phyloP scores from a whole-genome alignment of 2,888 invertebrate genomes.

The Caenorhabditis sulstoni region DNA sequence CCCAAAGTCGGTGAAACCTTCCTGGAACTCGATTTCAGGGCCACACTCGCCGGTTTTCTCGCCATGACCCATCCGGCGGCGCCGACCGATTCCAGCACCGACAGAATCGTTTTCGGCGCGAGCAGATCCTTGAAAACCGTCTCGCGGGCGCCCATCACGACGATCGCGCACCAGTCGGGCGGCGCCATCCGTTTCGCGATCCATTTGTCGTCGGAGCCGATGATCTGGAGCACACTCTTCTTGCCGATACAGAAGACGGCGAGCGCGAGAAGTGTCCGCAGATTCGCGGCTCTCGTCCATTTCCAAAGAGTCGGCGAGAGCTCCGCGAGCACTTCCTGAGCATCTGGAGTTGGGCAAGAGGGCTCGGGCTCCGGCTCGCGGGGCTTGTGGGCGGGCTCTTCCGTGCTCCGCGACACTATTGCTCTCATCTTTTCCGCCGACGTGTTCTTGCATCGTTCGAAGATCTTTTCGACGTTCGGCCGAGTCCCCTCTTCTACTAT shows the following conservation, averaged over 20 bases:
- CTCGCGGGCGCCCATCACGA: constrained; percentile 48
- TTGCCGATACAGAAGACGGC: constrained; percentile 38
- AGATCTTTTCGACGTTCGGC: constrained; percentile 47
- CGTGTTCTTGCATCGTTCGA: constrained; percentile 48
- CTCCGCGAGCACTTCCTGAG: too few relatives aligned
- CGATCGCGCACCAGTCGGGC: constrained; percentile 50
- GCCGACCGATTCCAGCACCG: constrained; percentile 44
- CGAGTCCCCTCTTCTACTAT: constrained; percentile 41
- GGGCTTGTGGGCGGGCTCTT: not conserved
- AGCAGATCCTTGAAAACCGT: constrained; percentile 26
- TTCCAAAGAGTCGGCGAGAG: constrained; percentile 9
- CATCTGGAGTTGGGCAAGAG: too few relatives aligned
- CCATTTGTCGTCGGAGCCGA: constrained; percentile 19
- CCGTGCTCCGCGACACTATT: constrained; percentile 23
- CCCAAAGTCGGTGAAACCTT: constrained; percentile 10
- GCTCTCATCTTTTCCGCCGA: constrained; percentile 40
- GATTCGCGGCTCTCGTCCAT: constrained; percentile 30
- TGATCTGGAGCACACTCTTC: constrained; percentile 35
- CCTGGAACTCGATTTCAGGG: not conserved
- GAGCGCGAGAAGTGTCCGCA: constrained; percentile 45
- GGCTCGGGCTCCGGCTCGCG: not conserved
- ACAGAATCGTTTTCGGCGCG: constrained; percentile 7
- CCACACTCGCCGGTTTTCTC: not conserved
- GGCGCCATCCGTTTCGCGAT: constrained; percentile 40
- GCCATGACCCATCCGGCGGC: constrained; percentile 42